phyloP scores from a whole-genome alignment of 2,888 invertebrate genomes.

The Linhomoeus sp. region DNA sequence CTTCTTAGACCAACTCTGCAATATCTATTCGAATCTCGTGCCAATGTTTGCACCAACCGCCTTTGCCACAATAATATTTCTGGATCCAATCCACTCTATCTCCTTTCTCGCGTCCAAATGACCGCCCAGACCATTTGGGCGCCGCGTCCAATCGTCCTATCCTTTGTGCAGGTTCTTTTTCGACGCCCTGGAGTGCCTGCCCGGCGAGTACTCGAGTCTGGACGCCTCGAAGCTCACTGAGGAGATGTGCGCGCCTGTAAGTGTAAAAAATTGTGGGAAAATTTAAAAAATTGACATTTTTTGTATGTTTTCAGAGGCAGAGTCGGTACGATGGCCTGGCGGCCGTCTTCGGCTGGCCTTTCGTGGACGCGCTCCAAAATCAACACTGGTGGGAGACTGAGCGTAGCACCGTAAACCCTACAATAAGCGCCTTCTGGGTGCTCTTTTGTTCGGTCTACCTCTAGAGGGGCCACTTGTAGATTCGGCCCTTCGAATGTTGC shows the following conservation, averaged over 20 bases:
- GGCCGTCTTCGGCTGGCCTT: conserved; percentile 72
- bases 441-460: no score
- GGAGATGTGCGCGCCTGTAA: conserved; percentile 47
- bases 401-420: no score
- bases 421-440: no score
- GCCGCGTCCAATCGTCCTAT: conserved; percentile 87
- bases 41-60: no score
- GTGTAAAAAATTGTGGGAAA: conserved; percentile 7
- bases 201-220: conserved; percentile 36
- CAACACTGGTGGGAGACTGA: conserved; percentile 57
- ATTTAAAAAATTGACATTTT: conserved; percentile 8
- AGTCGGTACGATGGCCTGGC: conserved; percentile 56
- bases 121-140: no score
- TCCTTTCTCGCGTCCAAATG: no score
- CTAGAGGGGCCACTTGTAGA: no score
- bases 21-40: no score
- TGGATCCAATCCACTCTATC: no score
- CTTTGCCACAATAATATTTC: no score
- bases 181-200: conserved; percentile 82
- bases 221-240: conserved; percentile 38
- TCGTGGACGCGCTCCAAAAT: conserved; percentile 59
- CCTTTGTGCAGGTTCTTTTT: conserved; percentile 51
- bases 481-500: no score
- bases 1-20: no score
- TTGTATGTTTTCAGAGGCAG: conserved; percentile 19